Conservation (phyloP, 2,113 vertebrate genomes). For the Eudorcas thomsonii region DNA sequence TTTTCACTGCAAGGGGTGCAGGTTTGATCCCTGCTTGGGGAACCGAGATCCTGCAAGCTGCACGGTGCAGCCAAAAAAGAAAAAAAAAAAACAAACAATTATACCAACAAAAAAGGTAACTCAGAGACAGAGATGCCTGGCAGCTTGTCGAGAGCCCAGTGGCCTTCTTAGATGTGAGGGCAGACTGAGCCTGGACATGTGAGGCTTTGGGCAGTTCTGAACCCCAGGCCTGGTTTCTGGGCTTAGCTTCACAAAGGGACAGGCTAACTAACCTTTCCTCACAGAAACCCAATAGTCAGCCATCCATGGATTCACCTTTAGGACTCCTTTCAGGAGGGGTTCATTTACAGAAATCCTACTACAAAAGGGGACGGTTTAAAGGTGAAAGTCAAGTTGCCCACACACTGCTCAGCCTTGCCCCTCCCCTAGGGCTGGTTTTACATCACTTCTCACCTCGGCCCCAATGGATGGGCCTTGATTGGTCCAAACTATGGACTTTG, state of each 20-base stretch:
- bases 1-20: neutral
- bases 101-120: neutral
- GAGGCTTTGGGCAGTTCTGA: neutral
- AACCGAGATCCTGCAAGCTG: neutral
- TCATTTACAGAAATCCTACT: neutral
- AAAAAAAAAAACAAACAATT: neutral
- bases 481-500: neutral
- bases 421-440: neutral
- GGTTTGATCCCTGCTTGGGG: neutral
- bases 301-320: neutral
- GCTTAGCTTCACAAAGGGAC: neutral
- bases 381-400: neutral
- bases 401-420: neutral
- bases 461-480: neutral
- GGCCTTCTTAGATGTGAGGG: neutral
- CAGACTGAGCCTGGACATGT: rapidly evolving
- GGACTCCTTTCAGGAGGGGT: neutral
- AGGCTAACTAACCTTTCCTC: neutral
- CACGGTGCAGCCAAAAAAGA: neutral
- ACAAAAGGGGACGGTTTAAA: neutral
- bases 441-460: neutral
- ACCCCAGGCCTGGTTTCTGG: neutral
- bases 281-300: neutral
- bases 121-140: neutral
- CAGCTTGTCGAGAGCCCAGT: neutral